These are phyloP conservation scores for Apantesis nais DNA, from an alignment of 2,888 invertebrate genomes.

Conservation along the genomic window DNA sequence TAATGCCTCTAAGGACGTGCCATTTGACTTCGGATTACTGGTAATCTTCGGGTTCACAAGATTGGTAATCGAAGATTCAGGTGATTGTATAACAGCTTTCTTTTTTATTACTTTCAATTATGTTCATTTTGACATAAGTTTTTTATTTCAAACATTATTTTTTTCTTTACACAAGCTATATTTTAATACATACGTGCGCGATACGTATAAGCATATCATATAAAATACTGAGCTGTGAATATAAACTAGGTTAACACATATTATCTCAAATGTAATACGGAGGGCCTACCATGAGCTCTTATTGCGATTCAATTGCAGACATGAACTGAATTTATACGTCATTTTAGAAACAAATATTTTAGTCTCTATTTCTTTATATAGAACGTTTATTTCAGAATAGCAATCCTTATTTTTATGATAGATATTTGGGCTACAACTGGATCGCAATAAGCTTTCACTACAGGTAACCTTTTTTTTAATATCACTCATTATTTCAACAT, in stretches of 20 bases:
- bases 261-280: no score
- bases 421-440: no score
- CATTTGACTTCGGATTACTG: constrained; percentile 52
- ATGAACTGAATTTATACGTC: no score
- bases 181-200: neutral
- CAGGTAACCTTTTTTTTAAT: neutral
- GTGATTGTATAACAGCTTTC: constrained; percentile 24
- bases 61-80: constrained; percentile 27
- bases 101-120: constrained; percentile 18
- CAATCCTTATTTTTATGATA: no score
- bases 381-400: no score
- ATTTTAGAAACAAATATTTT: no score
- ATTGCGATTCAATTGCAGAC: no score
- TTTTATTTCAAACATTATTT: neutral
- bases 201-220: neutral
- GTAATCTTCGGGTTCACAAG: constrained; percentile 52
- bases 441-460: no score
- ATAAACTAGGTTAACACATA: neutral
- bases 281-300: no score
- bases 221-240: neutral
- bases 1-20: constrained; percentile 45
- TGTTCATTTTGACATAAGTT: neutral
- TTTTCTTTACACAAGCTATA: neutral
- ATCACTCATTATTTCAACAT: neutral
- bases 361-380: no score